Percentiles rank a stretch among this genome's conserved stretches.
phyloP scores from a whole-genome alignment of 2,888 invertebrate species.

The Dromius quadrimaculatus region DNA sequence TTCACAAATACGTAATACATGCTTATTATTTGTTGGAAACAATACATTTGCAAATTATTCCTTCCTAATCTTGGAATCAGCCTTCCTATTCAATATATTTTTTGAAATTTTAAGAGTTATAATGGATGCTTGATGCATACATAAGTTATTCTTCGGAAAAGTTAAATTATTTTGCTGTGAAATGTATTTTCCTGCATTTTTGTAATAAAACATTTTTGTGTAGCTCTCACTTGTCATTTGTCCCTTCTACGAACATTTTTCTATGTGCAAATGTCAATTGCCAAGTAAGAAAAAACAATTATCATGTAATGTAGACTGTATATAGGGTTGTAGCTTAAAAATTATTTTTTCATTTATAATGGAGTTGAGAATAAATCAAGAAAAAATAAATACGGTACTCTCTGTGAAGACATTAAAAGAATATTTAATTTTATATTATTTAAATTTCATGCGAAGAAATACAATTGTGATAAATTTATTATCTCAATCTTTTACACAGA shows the following conservation, averaged over 20 bases:
- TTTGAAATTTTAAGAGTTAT: slow-evolving; percentile 25
- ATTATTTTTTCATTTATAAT: slow-evolving; percentile 39
- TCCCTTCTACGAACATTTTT: slow-evolving; percentile 39
- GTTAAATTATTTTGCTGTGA: slow-evolving; percentile 44
- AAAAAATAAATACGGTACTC: slow-evolving; percentile 24
- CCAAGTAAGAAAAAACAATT: slow-evolving; percentile 42
- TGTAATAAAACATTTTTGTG: slow-evolving; percentile 47
- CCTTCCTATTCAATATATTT: slow-evolving; percentile 38
- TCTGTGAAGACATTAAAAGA: slow-evolving; percentile 9
- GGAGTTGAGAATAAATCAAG: slow-evolving; percentile 12
- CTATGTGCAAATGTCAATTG: slow-evolving; percentile 51
- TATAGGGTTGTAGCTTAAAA: slow-evolving; percentile 43
- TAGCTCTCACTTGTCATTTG: slow-evolving; percentile 41
- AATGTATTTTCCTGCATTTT: slow-evolving; percentile 50
- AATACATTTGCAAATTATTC: slow-evolving; percentile 43
- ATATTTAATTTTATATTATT: slow-evolving; percentile 25
- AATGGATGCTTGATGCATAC: slow-evolving; percentile 28
- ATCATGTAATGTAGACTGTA: slow-evolving; percentile 39
- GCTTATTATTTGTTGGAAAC: slow-evolving; percentile 32
- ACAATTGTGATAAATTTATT: slow-evolving; percentile 39
- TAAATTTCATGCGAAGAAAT: slow-evolving; percentile 11
- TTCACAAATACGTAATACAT: slow-evolving; percentile 11
- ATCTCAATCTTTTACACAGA: slow-evolving; percentile 6
- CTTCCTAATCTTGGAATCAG: slow-evolving; percentile 32
- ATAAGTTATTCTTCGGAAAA: slow-evolving; percentile 27